Base-by-base conservation (phyloP, 2,113 vertebrate genomes). In the Bombycilla garrulus region DNA sequence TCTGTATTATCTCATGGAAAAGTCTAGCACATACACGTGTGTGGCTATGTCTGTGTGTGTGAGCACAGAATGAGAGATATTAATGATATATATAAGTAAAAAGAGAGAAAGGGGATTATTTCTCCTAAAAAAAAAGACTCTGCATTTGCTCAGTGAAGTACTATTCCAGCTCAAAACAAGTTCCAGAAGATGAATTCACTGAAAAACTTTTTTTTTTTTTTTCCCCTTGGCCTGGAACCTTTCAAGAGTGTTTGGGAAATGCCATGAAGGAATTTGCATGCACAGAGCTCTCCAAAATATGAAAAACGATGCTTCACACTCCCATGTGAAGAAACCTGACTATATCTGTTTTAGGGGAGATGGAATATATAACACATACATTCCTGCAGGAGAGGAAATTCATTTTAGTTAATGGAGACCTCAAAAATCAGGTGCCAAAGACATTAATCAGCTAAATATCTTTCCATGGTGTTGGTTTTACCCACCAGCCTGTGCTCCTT, bases 401-500 rank as follows among this genome's bases (percentile, higher is more conserved):
- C 2, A 51, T 91, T 96, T 81, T 96, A 97, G 93, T 97, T 96
- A 97, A 95, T 93, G 78, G 48, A 93, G 61, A 92, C 28, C 57
- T 97, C 92, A 97, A 95, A 96, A 97, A 94, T 92, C 88, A 76
- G 67, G 71, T 20, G 3, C 71, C 88, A 97, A 95, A 69, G 45
- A 83, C 57, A 91, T 97, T 96, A 95, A 95, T 97, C 95, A 95
- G 62, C 65, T 78, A 90, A 94, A 65, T 12, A 58, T 14, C 64
- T 92, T 94, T 95, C 54, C 54, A 44, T 62, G 66, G 54, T 51
- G 40, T 33, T 96, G 90, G 86, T 85, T 96, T 96, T 91, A 77
- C 67, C 77, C 47, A 71, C 78, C 89, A 95, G 54, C 28, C 62
- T 70, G 36, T 70, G 78, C 19, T 93, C 45, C 83, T 93, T 87